Evolutionary conservation across 2,113 vertebrate species (phyloP), one percentile per base, ranked within the genome.

Genomic region (Myrmecobius fasciatus): DNA sequence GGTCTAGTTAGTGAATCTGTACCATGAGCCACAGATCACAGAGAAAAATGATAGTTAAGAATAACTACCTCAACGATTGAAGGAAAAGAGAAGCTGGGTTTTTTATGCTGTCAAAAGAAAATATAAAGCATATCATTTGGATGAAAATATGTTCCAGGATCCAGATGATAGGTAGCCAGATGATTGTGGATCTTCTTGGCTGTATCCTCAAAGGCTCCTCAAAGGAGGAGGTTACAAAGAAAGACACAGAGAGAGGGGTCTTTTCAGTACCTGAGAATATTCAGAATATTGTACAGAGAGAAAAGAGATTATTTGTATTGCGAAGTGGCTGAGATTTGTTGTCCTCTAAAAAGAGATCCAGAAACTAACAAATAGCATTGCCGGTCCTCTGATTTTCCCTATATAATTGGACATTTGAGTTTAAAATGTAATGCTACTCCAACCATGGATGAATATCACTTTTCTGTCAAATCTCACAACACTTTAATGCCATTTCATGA

Each of bases 241-340:
- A 43, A 53, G 43, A 53, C 3, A 53, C 53, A 60, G 46, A 75
- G 53, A 75, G 48, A 49, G n/a, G 3, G 52, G 56, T 52, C 90
- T 92, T 25, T 56, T 89, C 90, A 47, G 48, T 89, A 53, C 60
- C 83, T 75, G 83, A 96, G 83, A 52, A 54, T 94, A 90, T 94
- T 91, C 36, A n/a, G 92, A 51, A 53, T 92, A 36, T 89, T 4
- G 24, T 93, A 9, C 90, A 91, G 92, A 92, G 91, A 94, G 31
- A 93, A 88, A 28, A 28, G n/a, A 94, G 0, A 28, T 93, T 96
- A 93, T 89, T 91, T 92, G 91, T 93, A 93, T 97, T 97, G 92
- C 2, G 2, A 94, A 95, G 95, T 91, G 95, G 53, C 22, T 48
- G 93, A 53, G 90, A 53, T 89, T 94, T 60, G 31, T 67, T 49